Evolutionary conservation across 37 sponge, comb jelly and placozoan genomes (phyloP), one percentile per base, ranked within the genome.

Genomic region (Halichondria panicea): DNA sequence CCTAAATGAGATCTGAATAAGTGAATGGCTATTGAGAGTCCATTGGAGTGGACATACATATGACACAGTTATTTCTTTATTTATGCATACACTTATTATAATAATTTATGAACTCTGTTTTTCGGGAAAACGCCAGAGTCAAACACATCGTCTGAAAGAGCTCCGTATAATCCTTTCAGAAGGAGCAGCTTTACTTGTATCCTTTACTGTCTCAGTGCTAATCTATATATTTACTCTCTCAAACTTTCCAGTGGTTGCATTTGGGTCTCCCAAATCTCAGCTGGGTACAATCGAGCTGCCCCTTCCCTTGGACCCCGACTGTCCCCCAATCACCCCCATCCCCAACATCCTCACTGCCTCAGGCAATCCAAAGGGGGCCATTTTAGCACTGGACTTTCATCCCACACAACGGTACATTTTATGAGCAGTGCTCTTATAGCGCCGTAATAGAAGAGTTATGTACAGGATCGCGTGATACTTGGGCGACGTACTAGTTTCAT

Each of bases 381-480:
- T 91, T 0, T 43, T 91, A 25, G 44, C 70, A 25, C 36, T 85
- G 33, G 86, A 91, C 48, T 52, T 76, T 30, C 91, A 91, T 61
- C 86, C 86, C 9, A 62, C 15, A n/a, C n/a, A n/a, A n/a, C n/a
- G n/a, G n/a, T n/a, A n/a, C n/a, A n/a, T n/a, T n/a, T n/a, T n/a
- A n/a, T n/a, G n/a, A n/a, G n/a, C n/a, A n/a, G n/a, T n/a, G n/a
- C n/a, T n/a, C n/a, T n/a, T n/a, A n/a, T n/a, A n/a, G n/a, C n/a
- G n/a, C n/a, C n/a, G n/a, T n/a, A n/a, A n/a, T n/a, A n/a, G n/a
- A n/a, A n/a, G n/a, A n/a, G n/a, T n/a, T n/a, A n/a, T n/a, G n/a
- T n/a, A n/a, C n/a, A n/a, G n/a, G n/a, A n/a, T n/a, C n/a, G n/a
- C n/a, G n/a, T n/a, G n/a, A n/a, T n/a, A n/a, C n/a, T n/a, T n/a